These are phyloP conservation scores for Callyntrura guangdongensis DNA, from an alignment of 2,888 invertebrate genomes.

Conservation along the genomic window DNA sequence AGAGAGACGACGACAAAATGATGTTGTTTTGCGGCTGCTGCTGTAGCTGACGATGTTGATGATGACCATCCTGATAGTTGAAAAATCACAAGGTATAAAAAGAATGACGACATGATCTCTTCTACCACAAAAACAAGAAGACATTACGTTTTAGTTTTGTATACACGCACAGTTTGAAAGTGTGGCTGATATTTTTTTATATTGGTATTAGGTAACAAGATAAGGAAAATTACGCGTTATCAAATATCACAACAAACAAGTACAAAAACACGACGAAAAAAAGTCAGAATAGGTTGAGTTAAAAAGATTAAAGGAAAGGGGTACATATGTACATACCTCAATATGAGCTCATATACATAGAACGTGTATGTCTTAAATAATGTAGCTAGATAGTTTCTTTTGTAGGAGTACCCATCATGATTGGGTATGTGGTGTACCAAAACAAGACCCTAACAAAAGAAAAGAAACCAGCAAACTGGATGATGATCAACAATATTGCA, in stretches of 20 bases:
- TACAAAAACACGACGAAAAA: conserved; percentile 33
- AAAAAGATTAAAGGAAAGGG: not conserved
- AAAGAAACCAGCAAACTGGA: not conserved
- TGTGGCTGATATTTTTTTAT: conserved; percentile 67
- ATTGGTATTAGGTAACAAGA: conserved; percentile 71
- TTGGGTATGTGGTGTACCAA: not conserved
- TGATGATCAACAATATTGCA: conserved; percentile 61
- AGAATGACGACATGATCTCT: conserved; percentile 13
- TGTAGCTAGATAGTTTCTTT: too few relatives aligned
- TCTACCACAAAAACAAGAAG: conserved; percentile 46
- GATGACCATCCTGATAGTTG: conserved; percentile 47
- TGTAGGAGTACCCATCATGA: not conserved
- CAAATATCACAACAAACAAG: conserved; percentile 70
- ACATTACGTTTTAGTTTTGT: conserved; percentile 2
- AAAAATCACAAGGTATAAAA: not conserved
- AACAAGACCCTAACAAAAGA: not conserved
- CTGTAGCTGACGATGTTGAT: conserved; percentile 9
- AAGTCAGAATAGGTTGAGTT: not conserved
- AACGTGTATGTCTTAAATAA: not conserved
- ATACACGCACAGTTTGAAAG: conserved; percentile 47
- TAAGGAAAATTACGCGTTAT: conserved; percentile 69
- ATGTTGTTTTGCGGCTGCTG: not conserved
- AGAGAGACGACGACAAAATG: conserved; percentile 16
- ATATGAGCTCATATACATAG: too few relatives aligned
- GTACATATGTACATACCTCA: not conserved